These are phyloP conservation scores for Limnephilus marmoratus DNA, from an alignment of 2,888 invertebrate genomes.

Conservation along the genomic window DNA sequence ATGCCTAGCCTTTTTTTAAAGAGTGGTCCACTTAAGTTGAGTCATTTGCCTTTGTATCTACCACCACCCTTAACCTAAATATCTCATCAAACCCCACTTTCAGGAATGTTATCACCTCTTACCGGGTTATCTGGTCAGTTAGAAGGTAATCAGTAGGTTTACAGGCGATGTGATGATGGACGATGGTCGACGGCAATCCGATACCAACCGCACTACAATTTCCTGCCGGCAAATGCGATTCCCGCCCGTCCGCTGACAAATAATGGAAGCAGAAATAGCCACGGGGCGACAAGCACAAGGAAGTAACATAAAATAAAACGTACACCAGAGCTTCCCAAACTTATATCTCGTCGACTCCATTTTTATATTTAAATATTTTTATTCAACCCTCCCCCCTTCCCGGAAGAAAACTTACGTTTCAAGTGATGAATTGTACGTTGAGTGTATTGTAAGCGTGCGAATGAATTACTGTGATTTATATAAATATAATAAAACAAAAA, in stretches of 20 bases:
- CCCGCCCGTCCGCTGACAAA: slow-evolving; percentile 15
- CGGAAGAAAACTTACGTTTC: not conserved
- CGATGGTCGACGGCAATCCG: not conserved
- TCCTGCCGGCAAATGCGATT: slow-evolving; percentile 13
- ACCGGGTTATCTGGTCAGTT: not conserved
- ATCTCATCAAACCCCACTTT: not conserved
- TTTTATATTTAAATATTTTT: too few species aligned
- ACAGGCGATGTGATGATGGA: not conserved
- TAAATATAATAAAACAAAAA: too few species aligned
- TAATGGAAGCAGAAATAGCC: slow-evolving; percentile 12
- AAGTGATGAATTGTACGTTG: not conserved
- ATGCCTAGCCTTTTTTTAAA: not conserved
- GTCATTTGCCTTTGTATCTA: not conserved
- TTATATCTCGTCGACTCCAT: too few species aligned
- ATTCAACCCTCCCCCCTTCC: not conserved
- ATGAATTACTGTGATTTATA: not conserved
- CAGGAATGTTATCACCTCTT: not conserved
- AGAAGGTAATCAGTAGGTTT: not conserved
- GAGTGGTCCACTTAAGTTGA: not conserved
- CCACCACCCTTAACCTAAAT: not conserved
- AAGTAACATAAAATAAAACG: not conserved
- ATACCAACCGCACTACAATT: slow-evolving; percentile 19
- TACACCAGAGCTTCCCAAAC: too few species aligned
- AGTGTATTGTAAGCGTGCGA: not conserved
- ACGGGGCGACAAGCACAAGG: not conserved